Evolutionary conservation across 1,140 invertebrate species (phyloP).

Genomic region (Camponotus floridanus): DNA sequence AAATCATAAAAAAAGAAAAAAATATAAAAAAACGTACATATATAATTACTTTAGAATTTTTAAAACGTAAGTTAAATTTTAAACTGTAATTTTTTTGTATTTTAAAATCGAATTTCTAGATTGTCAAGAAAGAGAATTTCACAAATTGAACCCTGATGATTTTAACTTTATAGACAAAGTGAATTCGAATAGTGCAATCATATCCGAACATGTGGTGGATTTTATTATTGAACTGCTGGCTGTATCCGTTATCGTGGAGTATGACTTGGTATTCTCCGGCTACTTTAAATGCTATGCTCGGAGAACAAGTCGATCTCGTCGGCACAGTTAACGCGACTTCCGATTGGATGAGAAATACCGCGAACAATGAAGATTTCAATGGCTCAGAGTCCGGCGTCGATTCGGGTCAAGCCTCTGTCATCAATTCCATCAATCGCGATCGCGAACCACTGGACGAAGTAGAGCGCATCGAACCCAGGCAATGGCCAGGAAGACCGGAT

Average conservation of each 20-base stretch:
- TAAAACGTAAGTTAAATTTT: background rate
- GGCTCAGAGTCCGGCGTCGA: slow-evolving; percentile 34
- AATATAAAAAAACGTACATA: background rate
- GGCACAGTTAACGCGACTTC: slow-evolving; percentile 53
- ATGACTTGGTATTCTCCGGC: slow-evolving; percentile 65
- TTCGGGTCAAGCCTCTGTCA: slow-evolving; percentile 6
- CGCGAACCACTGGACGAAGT: slow-evolving; percentile 78
- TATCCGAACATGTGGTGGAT: slow-evolving; percentile 56
- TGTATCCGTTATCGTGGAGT: background rate
- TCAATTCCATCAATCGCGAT: slow-evolving; percentile 63
- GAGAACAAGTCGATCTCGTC: slow-evolving; percentile 79
- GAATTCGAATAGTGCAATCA: background rate
- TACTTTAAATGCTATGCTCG: slow-evolving; percentile 66
- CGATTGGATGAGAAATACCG: slow-evolving; percentile 66
- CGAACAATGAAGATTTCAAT: slow-evolving; percentile 42
- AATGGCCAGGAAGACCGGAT: slow-evolving; percentile 74
- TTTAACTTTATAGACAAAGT: slow-evolving; percentile 3
- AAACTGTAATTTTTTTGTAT: background rate
- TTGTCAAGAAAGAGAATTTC: background rate
- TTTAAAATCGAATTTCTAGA: background rate
- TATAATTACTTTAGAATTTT: background rate
- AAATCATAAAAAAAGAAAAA: background rate
- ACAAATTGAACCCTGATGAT: background rate
- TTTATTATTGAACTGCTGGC: slow-evolving; percentile 35
- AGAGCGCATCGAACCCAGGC: slow-evolving; percentile 77